A percentile compares a stretch with the other conserved stretches of the same genome.
These are phyloP conservation scores for Oenanthe melanoleuca DNA, from an alignment of 2,113 vertebrate genomes.

Conservation along the genomic window DNA sequence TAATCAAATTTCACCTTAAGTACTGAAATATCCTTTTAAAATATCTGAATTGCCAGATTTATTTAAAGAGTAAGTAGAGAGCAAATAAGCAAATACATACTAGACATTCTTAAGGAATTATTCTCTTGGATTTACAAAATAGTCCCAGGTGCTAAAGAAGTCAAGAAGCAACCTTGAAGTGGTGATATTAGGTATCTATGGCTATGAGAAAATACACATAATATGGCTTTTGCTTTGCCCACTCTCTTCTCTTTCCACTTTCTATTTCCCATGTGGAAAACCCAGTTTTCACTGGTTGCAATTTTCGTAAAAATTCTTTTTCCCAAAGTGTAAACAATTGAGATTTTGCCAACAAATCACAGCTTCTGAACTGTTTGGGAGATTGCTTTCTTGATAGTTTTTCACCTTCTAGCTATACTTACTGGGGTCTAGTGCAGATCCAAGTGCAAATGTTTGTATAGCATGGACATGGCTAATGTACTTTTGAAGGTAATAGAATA, in stretches of 20 bases:
- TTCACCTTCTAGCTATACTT: neutral
- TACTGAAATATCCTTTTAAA: neutral
- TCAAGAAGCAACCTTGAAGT: neutral
- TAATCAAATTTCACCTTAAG: neutral
- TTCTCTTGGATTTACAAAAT: neutral
- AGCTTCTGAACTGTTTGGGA: rapidly evolving
- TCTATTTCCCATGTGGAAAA: neutral
- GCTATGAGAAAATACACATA: neutral
- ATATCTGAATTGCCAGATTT: neutral
- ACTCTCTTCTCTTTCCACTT: neutral
- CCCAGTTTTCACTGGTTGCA: neutral
- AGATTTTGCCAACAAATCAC: neutral
- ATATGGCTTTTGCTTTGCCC: neutral
- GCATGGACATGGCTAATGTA: neutral
- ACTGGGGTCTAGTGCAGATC: neutral
- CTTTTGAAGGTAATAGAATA: neutral
- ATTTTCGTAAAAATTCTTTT: neutral
- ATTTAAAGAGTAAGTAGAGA: neutral
- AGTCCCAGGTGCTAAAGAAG: neutral
- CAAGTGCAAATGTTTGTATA: neutral
- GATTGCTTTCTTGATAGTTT: neutral
- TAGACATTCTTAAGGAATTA: neutral
- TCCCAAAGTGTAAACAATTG: neutral
- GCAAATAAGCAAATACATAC: neutral
- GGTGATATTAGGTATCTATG: neutral